Percentiles rank a stretch among this genome's conserved stretches.
These are phyloP conservation scores for Paedocypris micromegethes DNA, from an alignment of 2,797 vertebrate species.

Conservation along the genomic window DNA sequence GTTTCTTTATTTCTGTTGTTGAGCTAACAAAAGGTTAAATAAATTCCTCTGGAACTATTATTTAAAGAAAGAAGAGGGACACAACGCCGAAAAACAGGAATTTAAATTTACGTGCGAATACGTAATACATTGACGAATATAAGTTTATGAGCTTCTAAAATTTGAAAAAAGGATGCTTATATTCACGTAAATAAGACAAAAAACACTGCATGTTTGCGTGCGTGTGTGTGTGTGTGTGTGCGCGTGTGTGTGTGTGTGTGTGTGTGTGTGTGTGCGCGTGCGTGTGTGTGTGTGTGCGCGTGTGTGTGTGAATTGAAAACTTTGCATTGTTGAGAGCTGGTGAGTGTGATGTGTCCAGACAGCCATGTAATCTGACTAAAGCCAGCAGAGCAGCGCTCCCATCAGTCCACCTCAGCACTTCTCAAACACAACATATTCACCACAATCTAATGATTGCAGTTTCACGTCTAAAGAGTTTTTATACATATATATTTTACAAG, in stretches of 20 bases:
- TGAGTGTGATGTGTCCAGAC: slow-evolving; percentile 68
- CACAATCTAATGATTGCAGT: slow-evolving; percentile 29
- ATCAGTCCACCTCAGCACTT: slow-evolving; percentile 43
- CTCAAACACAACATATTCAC: slow-evolving; percentile 31
- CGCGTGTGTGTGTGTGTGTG: background rate
- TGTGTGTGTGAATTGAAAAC: slow-evolving; percentile 55
- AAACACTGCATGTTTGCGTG: background rate
- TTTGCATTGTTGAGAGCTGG: slow-evolving; percentile 58
- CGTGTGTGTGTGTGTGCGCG: slow-evolving; percentile 3
- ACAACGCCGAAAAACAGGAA: too few species aligned
- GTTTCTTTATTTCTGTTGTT: too few species aligned
- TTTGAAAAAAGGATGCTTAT: too few species aligned
- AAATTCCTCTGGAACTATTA: too few species aligned
- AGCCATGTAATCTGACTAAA: slow-evolving; percentile 69
- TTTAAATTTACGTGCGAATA: too few species aligned
- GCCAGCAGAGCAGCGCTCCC: slow-evolving; percentile 51
- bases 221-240: slow-evolving; percentile 10
- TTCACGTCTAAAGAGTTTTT: background rate
- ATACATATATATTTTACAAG: too few species aligned
- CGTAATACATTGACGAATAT: too few species aligned
- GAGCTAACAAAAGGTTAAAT: too few species aligned
- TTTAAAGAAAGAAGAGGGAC: too few species aligned
- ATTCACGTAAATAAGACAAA: too few species aligned
- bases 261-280: background rate
- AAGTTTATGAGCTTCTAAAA: too few species aligned